A percentile compares a stretch with the other conserved stretches of the same genome.
phyloP scores from a whole-genome alignment of 1,140 invertebrate species.

The Pachypsylla venusta region DNA sequence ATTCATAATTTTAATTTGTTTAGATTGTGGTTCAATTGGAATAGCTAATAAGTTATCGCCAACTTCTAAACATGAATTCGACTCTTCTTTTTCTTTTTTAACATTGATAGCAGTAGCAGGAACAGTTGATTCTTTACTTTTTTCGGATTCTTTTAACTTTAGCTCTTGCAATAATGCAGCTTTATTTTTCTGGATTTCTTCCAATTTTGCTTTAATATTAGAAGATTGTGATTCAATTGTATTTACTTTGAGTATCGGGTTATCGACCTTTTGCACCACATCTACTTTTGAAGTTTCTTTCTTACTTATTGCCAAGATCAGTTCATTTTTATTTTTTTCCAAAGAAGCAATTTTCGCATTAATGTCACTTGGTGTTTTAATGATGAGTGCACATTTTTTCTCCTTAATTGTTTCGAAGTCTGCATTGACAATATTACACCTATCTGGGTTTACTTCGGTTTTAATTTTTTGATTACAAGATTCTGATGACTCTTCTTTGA shows the following conservation, averaged over 20 bases:
- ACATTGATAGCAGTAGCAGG: no score
- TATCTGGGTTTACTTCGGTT: no score
- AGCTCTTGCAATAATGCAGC: not conserved
- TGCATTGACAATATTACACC: no score
- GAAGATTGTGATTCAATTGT: no score
- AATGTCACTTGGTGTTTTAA: not conserved
- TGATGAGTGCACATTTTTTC: not conserved
- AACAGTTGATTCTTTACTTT: not conserved
- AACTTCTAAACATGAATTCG: not conserved
- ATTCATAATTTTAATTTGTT: not conserved
- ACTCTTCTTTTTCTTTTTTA: not conserved
- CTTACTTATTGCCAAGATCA: not conserved
- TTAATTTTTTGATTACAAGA: no score
- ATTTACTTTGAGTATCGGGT: no score
- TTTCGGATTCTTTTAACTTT: not conserved
- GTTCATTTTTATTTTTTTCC: not conserved
- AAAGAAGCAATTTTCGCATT: not conserved
- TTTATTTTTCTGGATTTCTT: constrained; percentile 2
- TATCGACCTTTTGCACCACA: not conserved
- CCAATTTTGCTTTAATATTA: not conserved
- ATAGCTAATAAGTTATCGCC: not conserved
- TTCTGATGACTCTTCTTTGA: no score
- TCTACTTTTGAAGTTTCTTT: not conserved
- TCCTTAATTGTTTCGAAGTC: no score
- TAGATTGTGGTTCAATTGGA: not conserved